Evolutionary conservation across 2,797 vertebrate species (phyloP), one percentile per base, ranked within the genome.

Genomic region (Pantherophis alleghaniensis): DNA sequence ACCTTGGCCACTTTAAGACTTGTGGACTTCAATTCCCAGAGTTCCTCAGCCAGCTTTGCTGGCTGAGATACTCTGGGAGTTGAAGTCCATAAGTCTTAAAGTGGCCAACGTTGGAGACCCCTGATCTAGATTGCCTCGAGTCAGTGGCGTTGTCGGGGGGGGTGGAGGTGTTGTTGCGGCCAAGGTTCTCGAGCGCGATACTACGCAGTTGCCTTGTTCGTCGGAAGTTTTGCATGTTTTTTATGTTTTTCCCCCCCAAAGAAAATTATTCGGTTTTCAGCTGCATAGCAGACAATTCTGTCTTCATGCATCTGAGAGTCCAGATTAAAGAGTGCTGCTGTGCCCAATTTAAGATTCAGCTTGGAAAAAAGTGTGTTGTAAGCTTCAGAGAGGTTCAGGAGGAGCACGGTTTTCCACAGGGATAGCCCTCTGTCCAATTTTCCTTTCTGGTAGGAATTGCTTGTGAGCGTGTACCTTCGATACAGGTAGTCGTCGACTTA

Each of bases 81-180:
- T 42, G 42, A 42, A 42, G 42, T 42, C 42, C 42, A 42, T 0
- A 42, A 42, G 42, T 42, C 42, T 42, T 42, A 42, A 42, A 42
- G 42, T 42, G 42, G 42, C 42, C 42, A 42, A 42, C 3, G 42
- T 42, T 42, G 42, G 42, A 42, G 42, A 42, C 42, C 42, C 42
- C 42, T 42, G 42, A 7, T 88, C 2, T 56, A 32, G 1, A 18
- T 2, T 61, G 12, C 87, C 13, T 89, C 90, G 56, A 28, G 1
- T 13, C 4, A 12, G 11, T 0, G 7, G 18, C 1, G 5, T 4
- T 14, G 5, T 14, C 37, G 37, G 37, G 2, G 37, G 37, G 37
- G 11, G 47, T 1, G 47, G 47, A 2, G 22, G 2, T 4, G 22
- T 18, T 32, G 61, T 61, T 63, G 56, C 24, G 56, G 2, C 1